These are phyloP conservation scores for Melanotaenia nigrans DNA, from an alignment of 2,797 vertebrate genomes.

Conservation along the genomic window DNA sequence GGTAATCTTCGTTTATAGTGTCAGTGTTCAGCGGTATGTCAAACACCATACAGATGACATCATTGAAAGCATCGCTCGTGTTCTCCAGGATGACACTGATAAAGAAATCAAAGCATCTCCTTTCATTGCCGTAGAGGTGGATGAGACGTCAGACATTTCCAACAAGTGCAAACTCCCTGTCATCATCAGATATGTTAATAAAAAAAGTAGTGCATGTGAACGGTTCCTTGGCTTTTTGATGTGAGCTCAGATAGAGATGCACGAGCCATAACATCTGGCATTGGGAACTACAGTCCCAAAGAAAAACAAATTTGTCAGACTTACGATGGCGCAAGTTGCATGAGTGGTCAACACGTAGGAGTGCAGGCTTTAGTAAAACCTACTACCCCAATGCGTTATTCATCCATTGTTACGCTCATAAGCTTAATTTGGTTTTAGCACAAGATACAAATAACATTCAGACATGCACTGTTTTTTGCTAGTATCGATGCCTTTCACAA, in stretches of 20 bases:
- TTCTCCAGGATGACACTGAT: background rate
- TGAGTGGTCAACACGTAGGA: conserved; percentile 8
- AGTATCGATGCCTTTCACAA: too few species aligned
- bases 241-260: too few species aligned
- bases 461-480: too few species aligned
- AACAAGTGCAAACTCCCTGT: background rate
- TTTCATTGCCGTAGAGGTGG: background rate
- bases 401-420: background rate
- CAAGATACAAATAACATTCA: background rate
- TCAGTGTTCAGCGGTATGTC: background rate
- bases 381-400: conserved; percentile 1
- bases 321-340: background rate
- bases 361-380: conserved; percentile 20
- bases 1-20: too few species aligned
- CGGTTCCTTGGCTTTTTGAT: too few species aligned
- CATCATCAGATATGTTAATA: background rate
- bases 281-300: too few species aligned
- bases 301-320: background rate
- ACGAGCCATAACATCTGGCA: too few species aligned
- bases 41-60: background rate
- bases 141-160: background rate
- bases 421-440: conserved; percentile 11
- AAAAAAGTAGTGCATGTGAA: too few species aligned
- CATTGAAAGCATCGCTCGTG: background rate
- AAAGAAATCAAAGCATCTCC: background rate